Conservation (phyloP, 2,113 vertebrate genomes). For the Machaerirhynchus nigripectus region DNA sequence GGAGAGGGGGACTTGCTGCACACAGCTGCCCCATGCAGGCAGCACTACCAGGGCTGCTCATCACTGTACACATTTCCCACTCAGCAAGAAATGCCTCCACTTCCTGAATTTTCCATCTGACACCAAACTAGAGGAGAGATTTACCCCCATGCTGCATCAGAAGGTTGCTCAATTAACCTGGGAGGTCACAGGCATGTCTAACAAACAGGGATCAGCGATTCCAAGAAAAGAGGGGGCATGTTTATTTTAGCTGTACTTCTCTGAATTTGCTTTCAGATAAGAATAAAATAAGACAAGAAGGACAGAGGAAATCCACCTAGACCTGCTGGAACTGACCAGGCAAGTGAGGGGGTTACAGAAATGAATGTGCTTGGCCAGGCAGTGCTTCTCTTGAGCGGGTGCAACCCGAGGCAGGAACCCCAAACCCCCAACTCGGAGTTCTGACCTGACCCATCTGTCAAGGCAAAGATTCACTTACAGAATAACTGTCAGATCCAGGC, state of each 20-base stretch:
- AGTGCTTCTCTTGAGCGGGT: neutral
- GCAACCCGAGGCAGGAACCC: neutral
- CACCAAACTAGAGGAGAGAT: neutral
- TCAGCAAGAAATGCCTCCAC: neutral
- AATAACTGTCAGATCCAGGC: neutral
- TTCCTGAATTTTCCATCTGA: neutral
- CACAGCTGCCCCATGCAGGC: neutral
- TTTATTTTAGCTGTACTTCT: slow-evolving; percentile 1
- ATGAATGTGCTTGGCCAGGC: neutral
- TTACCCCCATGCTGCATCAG: fast-evolving
- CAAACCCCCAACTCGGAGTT: fast-evolving
- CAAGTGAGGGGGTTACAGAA: neutral
- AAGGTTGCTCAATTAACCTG: neutral
- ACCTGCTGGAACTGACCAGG: neutral
- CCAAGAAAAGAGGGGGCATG: neutral
- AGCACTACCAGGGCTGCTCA: neutral
- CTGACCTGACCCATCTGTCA: neutral
- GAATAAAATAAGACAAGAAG: neutral
- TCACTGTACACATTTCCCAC: neutral
- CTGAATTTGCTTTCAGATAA: neutral
- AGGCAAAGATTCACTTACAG: neutral
- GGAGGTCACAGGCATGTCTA: neutral
- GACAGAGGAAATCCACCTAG: neutral
- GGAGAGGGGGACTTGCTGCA: neutral
- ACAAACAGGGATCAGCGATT: neutral